Conservation (phyloP, 2,797 vertebrate species). For the Babyrousa celebensis region DNA sequence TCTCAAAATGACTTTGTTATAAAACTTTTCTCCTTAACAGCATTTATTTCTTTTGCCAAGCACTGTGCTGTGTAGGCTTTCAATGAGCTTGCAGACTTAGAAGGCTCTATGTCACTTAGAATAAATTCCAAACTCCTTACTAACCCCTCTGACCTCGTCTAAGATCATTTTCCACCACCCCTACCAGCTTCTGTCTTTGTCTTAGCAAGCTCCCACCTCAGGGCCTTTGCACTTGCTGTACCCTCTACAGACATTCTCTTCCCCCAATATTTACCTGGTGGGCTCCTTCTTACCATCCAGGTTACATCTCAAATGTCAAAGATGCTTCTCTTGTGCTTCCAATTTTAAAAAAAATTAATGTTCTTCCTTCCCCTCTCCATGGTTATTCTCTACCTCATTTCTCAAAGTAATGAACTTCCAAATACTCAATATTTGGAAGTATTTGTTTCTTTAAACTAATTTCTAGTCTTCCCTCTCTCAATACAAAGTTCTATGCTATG, state of each 20-base stretch:
- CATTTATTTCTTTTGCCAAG: conserved; percentile 49
- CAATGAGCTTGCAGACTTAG: not conserved
- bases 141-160: not conserved
- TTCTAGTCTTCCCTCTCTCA: not conserved
- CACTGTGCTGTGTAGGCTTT: not conserved
- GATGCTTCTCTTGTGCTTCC: not conserved
- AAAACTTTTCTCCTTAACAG: not conserved
- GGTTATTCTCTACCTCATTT: conserved; percentile 35
- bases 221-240: not conserved
- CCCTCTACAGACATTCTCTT: not conserved
- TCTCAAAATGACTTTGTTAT: conserved; percentile 45
- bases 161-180: not conserved
- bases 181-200: not conserved
- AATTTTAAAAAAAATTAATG: not conserved
- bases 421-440: not conserved
- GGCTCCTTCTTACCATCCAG: not conserved
- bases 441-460: not conserved
- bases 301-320: conserved; percentile 8
- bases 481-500: not conserved
- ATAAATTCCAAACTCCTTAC: not conserved
- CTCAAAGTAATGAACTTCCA: conserved; percentile 30
- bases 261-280: not conserved
- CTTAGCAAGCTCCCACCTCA: not conserved
- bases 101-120: conserved; percentile 34
- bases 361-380: not conserved